Evolutionary conservation across 2,113 vertebrate genomes (phyloP), one percentile per base, ranked within the genome.

Genomic region (Gorsachius goisagi): DNA sequence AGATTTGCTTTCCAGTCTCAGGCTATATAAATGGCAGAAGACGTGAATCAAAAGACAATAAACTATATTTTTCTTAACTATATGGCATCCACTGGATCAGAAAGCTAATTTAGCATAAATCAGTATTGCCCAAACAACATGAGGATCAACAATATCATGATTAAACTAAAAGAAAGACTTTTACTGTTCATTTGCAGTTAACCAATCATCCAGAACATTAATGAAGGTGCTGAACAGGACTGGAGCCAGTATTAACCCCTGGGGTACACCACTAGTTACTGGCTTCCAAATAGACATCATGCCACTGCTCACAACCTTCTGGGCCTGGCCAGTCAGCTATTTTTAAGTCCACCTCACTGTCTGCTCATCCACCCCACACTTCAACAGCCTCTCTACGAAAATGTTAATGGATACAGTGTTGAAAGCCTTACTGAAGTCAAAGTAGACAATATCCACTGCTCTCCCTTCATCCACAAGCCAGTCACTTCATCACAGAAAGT

Each of bases 1-100:
- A 95, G 23, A 19, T 89, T 90, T 91, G 49, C 66, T 94, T 95
- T 95, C 85, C 49, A 30, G 44, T 89, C 73, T 88, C 68, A 72
- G 67, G 33, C 77, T 88, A 92, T 88, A 92, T 76, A 96, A 96
- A 94, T 94, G 81, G 93, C 83, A 97, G 88, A 91, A 95, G 82
- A 93, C 80, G 96, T 86, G 79, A 94, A 97, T 93, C 41, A 83
- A 83, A 93, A 94, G 53, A 66, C 27, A 93, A 74, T 80, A 73
- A 75, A 89, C 28, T 47, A 30, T 6, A 88, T 93, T 96, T 85
- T 95, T 85, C 79, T 77, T 83, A 95, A 87, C 47, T 91, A 92
- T 78, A 89, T 81, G 62, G 41, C 66, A 93, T 26, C 15, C 16
- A 86, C 90, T 96, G 67, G 96, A 84, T 89, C 67, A 94, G 37